Conservation (phyloP, 2,113 vertebrate species). For the Alosa alosa region DNA sequence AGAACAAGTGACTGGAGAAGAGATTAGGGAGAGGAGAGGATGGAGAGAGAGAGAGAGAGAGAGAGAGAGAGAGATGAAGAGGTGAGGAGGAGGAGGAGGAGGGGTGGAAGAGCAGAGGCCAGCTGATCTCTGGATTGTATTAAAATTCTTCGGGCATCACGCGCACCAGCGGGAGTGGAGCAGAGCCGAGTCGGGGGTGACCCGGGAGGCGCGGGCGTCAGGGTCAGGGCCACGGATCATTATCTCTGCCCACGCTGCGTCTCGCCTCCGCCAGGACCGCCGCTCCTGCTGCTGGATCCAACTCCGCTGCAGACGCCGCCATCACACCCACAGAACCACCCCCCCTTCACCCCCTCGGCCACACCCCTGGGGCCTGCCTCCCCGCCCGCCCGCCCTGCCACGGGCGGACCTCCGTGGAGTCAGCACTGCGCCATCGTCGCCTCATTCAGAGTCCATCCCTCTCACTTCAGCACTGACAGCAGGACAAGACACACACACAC, state of each 20-base stretch:
- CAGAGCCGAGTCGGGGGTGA: slow-evolving; percentile 30
- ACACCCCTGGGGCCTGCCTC: background rate
- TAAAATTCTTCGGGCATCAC: slow-evolving; percentile 61
- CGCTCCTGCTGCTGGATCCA: background rate
- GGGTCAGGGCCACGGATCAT: slow-evolving; percentile 64
- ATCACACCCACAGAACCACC: background rate
- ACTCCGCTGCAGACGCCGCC: background rate
- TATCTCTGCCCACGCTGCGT: slow-evolving; percentile 48
- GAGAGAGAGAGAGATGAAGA: background rate
- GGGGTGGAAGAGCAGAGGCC: slow-evolving; percentile 26
- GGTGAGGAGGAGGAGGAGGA: background rate
- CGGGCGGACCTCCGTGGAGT: slow-evolving; percentile 55
- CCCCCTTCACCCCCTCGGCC: no score
- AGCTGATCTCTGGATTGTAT: slow-evolving; percentile 62
- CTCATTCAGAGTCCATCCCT: slow-evolving; percentile 51
- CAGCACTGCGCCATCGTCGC: slow-evolving; percentile 47
- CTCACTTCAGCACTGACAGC: slow-evolving; percentile 51
- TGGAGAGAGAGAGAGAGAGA: background rate
- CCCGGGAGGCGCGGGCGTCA: slow-evolving; percentile 45
- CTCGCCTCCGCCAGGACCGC: background rate
- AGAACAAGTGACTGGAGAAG: background rate
- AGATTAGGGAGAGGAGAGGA: background rate
- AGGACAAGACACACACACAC: background rate
- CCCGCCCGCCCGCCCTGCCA: slow-evolving; percentile 10
- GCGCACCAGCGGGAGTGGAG: slow-evolving; percentile 10